A percentile compares a stretch with the other conserved stretches of the same genome.
Evolutionary conservation across 2,888 invertebrate genomes (phyloP).

Genomic region (Temnothorax unifasciatus): DNA sequence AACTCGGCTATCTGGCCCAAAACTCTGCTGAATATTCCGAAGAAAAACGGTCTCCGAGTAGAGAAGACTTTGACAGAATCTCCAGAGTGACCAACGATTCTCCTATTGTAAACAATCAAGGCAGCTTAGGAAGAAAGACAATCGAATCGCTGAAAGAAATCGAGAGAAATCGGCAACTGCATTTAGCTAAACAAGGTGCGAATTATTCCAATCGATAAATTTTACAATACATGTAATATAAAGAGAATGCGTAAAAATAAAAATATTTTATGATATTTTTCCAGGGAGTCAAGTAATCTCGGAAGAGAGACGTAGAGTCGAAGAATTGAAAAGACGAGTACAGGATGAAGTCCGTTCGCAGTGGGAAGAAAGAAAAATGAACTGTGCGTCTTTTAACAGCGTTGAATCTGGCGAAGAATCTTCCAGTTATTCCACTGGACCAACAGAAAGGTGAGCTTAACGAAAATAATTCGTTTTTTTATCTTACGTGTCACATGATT

Average conservation of each 20-base stretch:
- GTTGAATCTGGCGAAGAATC: conserved; percentile 89
- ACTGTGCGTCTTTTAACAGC: conserved; percentile 89
- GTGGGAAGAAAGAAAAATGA: conserved; percentile 91
- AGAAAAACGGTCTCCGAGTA: conserved; percentile 89
- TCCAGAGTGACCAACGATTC: conserved; percentile 95
- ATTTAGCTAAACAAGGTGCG: conserved; percentile 96
- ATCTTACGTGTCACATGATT: neutral
- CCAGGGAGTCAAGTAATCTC: conserved; percentile 96
- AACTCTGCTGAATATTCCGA: conserved; percentile 80
- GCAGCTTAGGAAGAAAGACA: conserved; percentile 92
- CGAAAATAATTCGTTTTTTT: neutral
- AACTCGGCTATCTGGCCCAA: conserved; percentile 87
- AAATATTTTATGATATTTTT: neutral
- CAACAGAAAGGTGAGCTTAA: conserved; percentile 86
- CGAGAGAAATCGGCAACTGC: conserved; percentile 94
- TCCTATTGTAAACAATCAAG: conserved; percentile 90
- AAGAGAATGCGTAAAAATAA: neutral
- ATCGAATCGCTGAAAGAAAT: conserved; percentile 96
- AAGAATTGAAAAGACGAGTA: conserved; percentile 94
- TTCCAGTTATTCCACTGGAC: conserved; percentile 88
- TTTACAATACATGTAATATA: neutral
- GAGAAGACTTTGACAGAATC: conserved; percentile 95
- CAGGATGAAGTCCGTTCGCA: conserved; percentile 96
- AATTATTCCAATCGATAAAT: neutral
- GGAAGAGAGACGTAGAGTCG: conserved; percentile 95